Evolutionary conservation across 2,113 vertebrate species (phyloP), one percentile per base, ranked within the genome.

Genomic region (Rhinopithecus roxellana): DNA sequence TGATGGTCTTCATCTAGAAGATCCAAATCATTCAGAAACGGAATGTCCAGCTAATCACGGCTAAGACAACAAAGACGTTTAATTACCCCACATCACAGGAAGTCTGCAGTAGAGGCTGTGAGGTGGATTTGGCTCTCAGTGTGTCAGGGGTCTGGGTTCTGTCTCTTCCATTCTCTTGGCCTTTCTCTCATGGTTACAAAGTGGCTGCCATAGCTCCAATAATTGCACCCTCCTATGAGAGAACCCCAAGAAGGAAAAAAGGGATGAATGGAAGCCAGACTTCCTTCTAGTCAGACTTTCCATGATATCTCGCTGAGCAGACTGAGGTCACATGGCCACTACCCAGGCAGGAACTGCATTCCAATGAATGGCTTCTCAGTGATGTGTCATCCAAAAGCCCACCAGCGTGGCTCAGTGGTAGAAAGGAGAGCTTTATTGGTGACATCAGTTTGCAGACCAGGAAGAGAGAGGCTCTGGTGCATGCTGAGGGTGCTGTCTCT

Each of bases 41-140:
- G 40, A 32, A 45, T 9, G n/a, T 12, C 30, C 22, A 5, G 0
- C 32, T 35, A 69, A 45, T 5, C 8, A 3, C 0, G 12, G 40
- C 8, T 3, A 1, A n/a, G 14, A 7, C 0, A 6, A 48, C 3
- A 27, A 2, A 27, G 43, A 17, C 1, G 3, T 10, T 27, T 32
- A 14, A 2, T 14, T 30, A 8, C 43, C 74, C 25, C 1, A 7
- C 1, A 0, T 20, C 2, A 12, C 0, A 2, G 78, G 67, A 5
- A 45, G 30, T 18, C 77, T 43, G 57, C 20, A 10, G 35, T 6
- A 1, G 43, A n/a, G 6, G 20, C 13, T 18, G 55, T 45, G 4
- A 3, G 80, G n/a, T 10, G 11, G n/a, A 67, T 35, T 32, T 13
- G n/a, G 45, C 22, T 43, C 30, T 55, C 30, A 18, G 4, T 13